These are phyloP conservation scores for Pardalotus punctatus DNA, from an alignment of 2,113 vertebrate species.

Conservation along the genomic window DNA sequence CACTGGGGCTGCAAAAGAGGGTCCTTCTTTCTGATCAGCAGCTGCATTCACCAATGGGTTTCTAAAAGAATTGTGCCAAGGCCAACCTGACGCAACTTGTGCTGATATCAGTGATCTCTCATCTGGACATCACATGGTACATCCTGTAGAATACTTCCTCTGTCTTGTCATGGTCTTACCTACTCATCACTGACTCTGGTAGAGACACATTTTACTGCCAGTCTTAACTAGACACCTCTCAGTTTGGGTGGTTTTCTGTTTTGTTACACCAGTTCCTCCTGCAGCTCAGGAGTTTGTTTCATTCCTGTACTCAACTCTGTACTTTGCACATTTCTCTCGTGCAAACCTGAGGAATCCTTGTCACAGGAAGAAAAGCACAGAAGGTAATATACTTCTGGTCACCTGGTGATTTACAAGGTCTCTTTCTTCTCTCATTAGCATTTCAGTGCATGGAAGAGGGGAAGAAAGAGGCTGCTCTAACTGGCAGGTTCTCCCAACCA, in stretches of 20 bases:
- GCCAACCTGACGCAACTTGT: background rate
- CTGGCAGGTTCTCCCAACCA: background rate
- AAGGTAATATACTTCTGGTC: background rate
- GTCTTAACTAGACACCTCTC: background rate
- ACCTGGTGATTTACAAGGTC: background rate
- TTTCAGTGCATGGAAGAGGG: background rate
- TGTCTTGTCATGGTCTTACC: background rate
- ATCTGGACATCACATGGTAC: background rate
- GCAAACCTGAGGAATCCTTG: background rate
- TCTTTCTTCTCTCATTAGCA: background rate
- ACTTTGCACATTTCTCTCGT: background rate
- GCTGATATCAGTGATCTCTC: background rate
- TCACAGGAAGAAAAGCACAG: background rate
- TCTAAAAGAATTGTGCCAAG: background rate
- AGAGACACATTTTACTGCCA: background rate
- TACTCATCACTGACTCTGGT: rapidly evolving
- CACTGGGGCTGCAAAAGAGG: background rate
- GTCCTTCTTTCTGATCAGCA: background rate
- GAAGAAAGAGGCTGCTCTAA: background rate
- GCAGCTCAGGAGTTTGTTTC: background rate
- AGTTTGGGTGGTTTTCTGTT: background rate
- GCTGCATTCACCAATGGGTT: background rate
- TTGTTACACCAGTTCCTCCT: background rate
- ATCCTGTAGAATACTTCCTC: background rate
- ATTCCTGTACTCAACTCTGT: background rate